Evolutionary conservation across 2,113 vertebrate genomes (phyloP), one percentile per base, ranked within the genome.

Genomic region (Gallinago undulata): DNA sequence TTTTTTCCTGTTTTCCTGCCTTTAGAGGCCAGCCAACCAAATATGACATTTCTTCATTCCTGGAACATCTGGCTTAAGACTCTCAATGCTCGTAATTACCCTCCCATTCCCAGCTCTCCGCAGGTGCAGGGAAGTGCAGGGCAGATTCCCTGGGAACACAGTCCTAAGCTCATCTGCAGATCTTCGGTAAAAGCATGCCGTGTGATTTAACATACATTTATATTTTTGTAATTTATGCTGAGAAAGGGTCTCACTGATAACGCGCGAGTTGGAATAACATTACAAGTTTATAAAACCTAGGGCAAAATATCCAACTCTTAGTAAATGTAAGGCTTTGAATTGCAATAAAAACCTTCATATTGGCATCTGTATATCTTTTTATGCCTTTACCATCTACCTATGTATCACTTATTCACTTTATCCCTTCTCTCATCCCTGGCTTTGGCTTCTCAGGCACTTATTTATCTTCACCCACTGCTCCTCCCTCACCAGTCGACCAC

Each of bases 1-100:
- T 94, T 79, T 93, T 43, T 94, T 77, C 88, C 95, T 96, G 90
- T 85, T 97, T 96, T 89, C 75, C 80, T 96, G 93, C 84, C 95
- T 93, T 70, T 72, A 66, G 45, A 92, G 67, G 85, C 95, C 96
- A 96, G 91, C 89, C 94, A 94, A 9, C 45, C 69, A 68, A 66
- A 81, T 66, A 77, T 25, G 95, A 91, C 82, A 94, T 90, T 78
- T 92, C 93, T 96, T 81, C 92, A 31, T 66, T 90, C 80, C 96
- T 97, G 96, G 91, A 94, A 87, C 94, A 74, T 83, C 60, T 94
- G 93, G 73, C 60, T 93, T 24, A 74, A 76, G 84, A 48, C 73
- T 95, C 84, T 94, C 92, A 96, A 50, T 87, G 93, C 85, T 94
- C 48, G 4, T 69, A 82, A 90, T 91, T 78, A 92, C 96, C 85